A percentile compares a stretch with the other conserved stretches of the same genome.
phyloP scores from a whole-genome alignment of 2,797 vertebrate genomes.

The Propithecus perrieri region DNA sequence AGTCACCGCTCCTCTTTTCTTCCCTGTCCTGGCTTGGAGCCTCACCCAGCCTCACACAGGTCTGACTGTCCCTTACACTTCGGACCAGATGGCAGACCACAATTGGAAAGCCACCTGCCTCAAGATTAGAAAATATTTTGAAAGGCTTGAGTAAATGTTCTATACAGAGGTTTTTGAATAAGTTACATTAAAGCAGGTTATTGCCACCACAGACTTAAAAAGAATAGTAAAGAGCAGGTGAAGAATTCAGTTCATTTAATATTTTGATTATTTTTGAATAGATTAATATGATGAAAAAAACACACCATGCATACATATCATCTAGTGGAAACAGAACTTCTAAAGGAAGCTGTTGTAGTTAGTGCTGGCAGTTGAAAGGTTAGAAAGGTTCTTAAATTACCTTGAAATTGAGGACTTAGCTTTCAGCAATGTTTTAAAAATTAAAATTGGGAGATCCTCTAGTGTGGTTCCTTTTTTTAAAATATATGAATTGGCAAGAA shows the following conservation, averaged over 20 bases:
- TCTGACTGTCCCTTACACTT: not conserved
- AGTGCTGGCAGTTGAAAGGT: not conserved
- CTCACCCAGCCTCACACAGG: not conserved
- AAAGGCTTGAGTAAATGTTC: conserved; percentile 32
- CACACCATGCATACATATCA: not conserved
- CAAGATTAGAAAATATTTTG: conserved; percentile 39
- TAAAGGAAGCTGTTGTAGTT: conserved; percentile 27
- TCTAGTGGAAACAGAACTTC: not conserved
- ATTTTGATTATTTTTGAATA: conserved; percentile 53
- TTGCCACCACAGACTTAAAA: not conserved
- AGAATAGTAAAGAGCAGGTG: not conserved
- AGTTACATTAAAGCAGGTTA: not conserved
- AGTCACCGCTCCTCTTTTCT: not conserved
- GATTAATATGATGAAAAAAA: not conserved
- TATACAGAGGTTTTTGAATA: conserved; percentile 7
- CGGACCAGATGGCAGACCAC: not conserved
- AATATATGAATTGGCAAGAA: not conserved
- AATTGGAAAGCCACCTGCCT: conserved; percentile 26
- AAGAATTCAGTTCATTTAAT: conserved; percentile 19
- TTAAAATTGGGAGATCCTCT: conserved; percentile 32
- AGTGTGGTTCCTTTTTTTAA: not conserved
- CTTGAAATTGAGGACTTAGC: not conserved
- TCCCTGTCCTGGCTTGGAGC: not conserved
- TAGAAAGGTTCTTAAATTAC: conserved; percentile 40
- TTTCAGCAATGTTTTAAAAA: conserved; percentile 54